phyloP scores from a whole-genome alignment of 1,140 invertebrate species.

The Saccostrea echinata region DNA sequence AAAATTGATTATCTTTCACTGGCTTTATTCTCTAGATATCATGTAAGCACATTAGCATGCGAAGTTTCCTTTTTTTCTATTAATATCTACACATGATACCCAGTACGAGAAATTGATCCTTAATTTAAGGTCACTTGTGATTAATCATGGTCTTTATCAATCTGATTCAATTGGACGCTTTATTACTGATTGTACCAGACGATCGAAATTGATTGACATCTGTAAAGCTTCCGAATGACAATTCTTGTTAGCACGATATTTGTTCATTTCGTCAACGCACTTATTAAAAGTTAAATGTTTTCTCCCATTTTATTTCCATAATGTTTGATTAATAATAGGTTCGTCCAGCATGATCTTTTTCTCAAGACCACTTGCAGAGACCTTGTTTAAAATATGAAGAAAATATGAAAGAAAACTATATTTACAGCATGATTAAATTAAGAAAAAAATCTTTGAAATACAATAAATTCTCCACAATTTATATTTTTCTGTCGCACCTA shows the following conservation, averaged over 20 bases:
- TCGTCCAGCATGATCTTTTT: background rate
- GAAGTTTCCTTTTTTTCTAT: background rate
- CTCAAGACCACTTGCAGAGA: constrained; percentile 1
- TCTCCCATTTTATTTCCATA: background rate
- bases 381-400: background rate
- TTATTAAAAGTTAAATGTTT: constrained; percentile 13
- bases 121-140: constrained; percentile 32
- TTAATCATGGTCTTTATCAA: constrained; percentile 19
- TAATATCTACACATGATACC: background rate
- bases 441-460: background rate
- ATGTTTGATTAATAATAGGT: constrained; percentile 11
- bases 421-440: background rate
- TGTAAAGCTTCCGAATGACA: constrained; percentile 18
- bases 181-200: constrained; percentile 20
- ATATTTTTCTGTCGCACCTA: no score
- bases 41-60: background rate
- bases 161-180: constrained; percentile 20
- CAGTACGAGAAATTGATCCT: background rate
- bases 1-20: no score
- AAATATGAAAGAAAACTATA: background rate
- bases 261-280: constrained; percentile 30
- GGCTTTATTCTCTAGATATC: background rate
- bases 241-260: constrained; percentile 32
- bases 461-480: no score
- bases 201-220: constrained; percentile 32